phyloP scores from a whole-genome alignment of 2,797 vertebrate genomes.

The Artibeus jamaicensis region DNA sequence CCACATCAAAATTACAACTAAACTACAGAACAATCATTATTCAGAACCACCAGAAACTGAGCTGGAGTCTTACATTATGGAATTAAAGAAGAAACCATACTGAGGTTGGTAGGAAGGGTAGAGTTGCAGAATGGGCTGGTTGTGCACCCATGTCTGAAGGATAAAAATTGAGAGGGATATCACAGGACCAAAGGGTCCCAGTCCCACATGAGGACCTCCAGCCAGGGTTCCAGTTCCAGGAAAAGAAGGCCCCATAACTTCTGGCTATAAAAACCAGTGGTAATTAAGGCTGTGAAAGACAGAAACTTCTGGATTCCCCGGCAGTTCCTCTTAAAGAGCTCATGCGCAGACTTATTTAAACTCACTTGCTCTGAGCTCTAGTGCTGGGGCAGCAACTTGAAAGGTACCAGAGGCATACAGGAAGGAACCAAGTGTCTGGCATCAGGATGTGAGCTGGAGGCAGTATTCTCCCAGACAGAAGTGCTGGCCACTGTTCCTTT shows the following conservation, averaged over 20 bases:
- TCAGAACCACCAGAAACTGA: not conserved
- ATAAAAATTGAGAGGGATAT: not conserved
- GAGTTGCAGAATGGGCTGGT: not conserved
- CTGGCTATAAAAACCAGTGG: not conserved
- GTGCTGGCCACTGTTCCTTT: not conserved
- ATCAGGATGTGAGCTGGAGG: not conserved
- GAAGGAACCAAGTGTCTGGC: not conserved
- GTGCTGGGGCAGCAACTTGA: not conserved
- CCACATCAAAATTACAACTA: not conserved
- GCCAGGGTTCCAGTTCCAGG: not conserved
- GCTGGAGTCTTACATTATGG: not conserved
- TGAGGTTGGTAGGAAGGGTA: not conserved
- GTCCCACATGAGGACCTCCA: not conserved
- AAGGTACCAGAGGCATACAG: not conserved
- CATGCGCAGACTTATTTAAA: not conserved
- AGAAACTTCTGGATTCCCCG: not conserved
- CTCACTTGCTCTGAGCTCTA: not conserved
- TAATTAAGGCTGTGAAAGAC: not conserved
- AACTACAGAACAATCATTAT: not conserved
- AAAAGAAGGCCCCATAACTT: not conserved
- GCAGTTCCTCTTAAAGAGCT: not conserved
- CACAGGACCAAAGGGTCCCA: not conserved
- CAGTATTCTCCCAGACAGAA: not conserved
- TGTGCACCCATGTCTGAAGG: not conserved
- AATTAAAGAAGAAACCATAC: not conserved